Evolutionary conservation across 2,113 vertebrate genomes (phyloP).

Genomic region (Falcunculus frontatus): DNA sequence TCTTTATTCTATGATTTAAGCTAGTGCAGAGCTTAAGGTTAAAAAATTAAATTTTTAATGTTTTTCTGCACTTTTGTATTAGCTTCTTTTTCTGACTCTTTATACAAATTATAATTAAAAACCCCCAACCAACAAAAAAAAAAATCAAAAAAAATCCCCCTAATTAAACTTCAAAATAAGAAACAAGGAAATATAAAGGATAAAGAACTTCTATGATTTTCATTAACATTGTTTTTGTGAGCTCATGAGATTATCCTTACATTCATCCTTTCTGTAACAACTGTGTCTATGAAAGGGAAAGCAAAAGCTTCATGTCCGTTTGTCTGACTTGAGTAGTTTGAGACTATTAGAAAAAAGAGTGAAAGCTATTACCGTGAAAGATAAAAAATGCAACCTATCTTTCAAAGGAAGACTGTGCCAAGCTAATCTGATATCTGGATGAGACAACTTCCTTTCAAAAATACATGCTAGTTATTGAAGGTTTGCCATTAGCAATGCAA

Average conservation of each 20-base stretch:
- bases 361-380: not conserved
- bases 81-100: not conserved
- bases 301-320: fast-evolving
- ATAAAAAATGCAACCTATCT: not conserved
- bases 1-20: not conserved
- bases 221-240: not conserved
- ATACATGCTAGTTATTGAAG: not conserved
- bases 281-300: not conserved
- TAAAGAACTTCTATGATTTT: not conserved
- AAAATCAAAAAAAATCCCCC: not conserved
- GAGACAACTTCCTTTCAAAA: not conserved
- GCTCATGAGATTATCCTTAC: not conserved
- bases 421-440: not conserved
- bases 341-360: not conserved
- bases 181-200: not conserved
- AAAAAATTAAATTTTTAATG: not conserved
- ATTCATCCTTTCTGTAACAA: not conserved
- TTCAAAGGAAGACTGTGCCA: not conserved
- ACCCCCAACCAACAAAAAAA: not conserved
- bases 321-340: not conserved
- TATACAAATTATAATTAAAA: not conserved
- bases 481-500: not conserved
- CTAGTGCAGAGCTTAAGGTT: not conserved
- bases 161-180: not conserved
- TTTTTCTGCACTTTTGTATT: not conserved